Percentiles rank a stretch among this genome's conserved stretches.
Evolutionary conservation across 2,797 vertebrate genomes (phyloP).

Genomic region (Esox masquinongy): DNA sequence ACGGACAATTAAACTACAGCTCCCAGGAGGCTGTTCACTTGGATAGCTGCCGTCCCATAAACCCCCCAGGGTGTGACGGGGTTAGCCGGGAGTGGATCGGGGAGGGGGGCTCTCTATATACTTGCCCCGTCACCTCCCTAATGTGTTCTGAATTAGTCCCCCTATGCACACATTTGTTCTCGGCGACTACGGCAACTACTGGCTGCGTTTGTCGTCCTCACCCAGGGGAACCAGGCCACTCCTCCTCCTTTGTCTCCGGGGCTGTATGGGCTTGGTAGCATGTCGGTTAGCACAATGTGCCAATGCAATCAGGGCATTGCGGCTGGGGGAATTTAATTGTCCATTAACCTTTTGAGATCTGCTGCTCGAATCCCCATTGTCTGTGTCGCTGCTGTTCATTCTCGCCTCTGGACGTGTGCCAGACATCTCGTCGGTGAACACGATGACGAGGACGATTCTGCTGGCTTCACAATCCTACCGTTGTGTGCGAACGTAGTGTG

Average conservation of each 20-base stretch:
- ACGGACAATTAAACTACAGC: conserved; percentile 71
- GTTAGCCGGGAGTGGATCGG: conserved; percentile 22
- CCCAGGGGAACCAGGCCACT: conserved; percentile 22
- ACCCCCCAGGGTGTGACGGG: conserved; percentile 68
- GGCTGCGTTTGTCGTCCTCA: conserved; percentile 74
- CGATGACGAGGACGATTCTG: not conserved
- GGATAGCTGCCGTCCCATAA: conserved; percentile 46
- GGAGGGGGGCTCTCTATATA: conserved; percentile 63
- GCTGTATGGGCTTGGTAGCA: conserved; percentile 55
- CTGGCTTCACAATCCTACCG: not conserved
- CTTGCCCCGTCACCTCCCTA: conserved; percentile 76
- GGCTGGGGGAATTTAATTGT: conserved; percentile 46
- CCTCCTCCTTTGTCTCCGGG: conserved; percentile 66
- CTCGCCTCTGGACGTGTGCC: not conserved
- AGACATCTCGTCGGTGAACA: not conserved
- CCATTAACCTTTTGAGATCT: not conserved
- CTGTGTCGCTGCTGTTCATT: not conserved
- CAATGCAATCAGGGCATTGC: conserved; percentile 50
- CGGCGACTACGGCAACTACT: conserved; percentile 58
- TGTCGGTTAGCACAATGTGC: conserved; percentile 66
- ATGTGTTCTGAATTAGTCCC: conserved; percentile 75
- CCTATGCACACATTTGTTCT: conserved; percentile 53
- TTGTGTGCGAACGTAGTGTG: no score
- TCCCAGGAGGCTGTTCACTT: conserved; percentile 58
- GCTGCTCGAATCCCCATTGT: not conserved